Evolutionary conservation across 2,797 vertebrate species (phyloP), one percentile per base, ranked within the genome.

Genomic region (Masticophis lateralis): DNA sequence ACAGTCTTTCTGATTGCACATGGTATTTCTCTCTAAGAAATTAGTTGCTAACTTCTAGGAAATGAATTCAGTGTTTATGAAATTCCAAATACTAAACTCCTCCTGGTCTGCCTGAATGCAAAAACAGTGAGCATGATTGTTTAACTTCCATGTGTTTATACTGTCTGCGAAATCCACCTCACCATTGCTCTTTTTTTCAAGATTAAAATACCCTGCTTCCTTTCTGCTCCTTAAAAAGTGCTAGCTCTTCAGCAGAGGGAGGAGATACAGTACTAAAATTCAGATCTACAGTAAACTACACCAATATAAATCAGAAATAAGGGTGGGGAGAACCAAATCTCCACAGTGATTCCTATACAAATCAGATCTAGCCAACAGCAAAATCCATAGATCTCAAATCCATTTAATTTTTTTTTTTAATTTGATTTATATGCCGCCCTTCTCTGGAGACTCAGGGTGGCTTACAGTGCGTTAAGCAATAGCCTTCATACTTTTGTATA

Each of bases 11-110:
- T 89, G 92, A n/a, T 55, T 92, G 88, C 13, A 74, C 6, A 63
- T 20, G 3, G 91, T 89, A 25, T 20, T 91, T 0, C 89, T 90
- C 93, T 92, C 57, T 88, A 90, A 22, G 92, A 96, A 93, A 83
- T 0, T 1, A 9, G 37, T 55, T 92, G 53, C 55, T 37, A 7
- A 90, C 18, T 47, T 90, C 28, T 55, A 94, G 90, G 89, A 95
- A 95, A 91, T 56, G 0, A 16, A 12, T 60, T 83, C 88, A 93
- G 28, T 7, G 1, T 90, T 93, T 18, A 55, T 12, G 4, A 79
- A 27, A 47, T 91, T 93, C 63, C 66, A 89, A 16, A 63, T 56
- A n/a, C 56, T 86, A 63, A 88, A 89, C 56, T 56, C 25, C 18
- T 27, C 0, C 16, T 89, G 51, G 86, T 32, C 43, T 93, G 63